Percentiles rank a stretch among this genome's conserved stretches.
Conservation (phyloP, 1,140 invertebrate genomes). For the Caenorhabditis briggsae region DNA sequence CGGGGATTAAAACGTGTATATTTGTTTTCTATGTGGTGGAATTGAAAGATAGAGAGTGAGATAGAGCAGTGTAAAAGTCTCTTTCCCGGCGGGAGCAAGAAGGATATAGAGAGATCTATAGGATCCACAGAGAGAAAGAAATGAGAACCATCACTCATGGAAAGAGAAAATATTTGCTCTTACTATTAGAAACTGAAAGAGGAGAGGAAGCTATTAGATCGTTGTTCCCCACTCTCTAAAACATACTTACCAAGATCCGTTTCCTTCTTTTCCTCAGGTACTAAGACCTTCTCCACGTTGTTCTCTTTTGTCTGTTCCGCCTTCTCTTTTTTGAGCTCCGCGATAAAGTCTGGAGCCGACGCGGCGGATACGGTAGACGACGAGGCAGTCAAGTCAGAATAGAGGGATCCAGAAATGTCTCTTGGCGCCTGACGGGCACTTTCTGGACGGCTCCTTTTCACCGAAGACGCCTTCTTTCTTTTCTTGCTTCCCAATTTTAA, state of each 20-base stretch:
- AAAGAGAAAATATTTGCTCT: constrained; percentile 9
- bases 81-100: background rate
- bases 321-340: constrained; percentile 1
- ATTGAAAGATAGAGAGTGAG: background rate
- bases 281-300: background rate
- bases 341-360: constrained; percentile 16
- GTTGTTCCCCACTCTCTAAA: background rate
- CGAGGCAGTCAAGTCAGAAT: constrained; percentile 6
- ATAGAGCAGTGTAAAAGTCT: background rate
- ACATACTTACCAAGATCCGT: constrained; percentile 5
- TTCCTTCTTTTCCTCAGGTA: background rate
- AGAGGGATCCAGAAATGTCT: constrained; percentile 9
- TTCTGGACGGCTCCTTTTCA: constrained; percentile 21
- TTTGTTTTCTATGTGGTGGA: constrained; percentile 28
- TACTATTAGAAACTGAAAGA: too few species aligned
- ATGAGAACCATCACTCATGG: background rate
- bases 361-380: constrained; percentile 31
- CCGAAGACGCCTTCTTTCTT: constrained; percentile 16
- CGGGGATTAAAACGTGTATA: constrained; percentile 14
- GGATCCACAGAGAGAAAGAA: background rate
- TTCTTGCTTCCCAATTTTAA: constrained; percentile 29
- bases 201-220: background rate
- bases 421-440: constrained; percentile 8
- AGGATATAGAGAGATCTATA: background rate
- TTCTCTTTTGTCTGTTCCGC: background rate